These are phyloP conservation scores for Thalassarche chlororhynchos DNA, from an alignment of 2,113 vertebrate genomes.

Conservation along the genomic window DNA sequence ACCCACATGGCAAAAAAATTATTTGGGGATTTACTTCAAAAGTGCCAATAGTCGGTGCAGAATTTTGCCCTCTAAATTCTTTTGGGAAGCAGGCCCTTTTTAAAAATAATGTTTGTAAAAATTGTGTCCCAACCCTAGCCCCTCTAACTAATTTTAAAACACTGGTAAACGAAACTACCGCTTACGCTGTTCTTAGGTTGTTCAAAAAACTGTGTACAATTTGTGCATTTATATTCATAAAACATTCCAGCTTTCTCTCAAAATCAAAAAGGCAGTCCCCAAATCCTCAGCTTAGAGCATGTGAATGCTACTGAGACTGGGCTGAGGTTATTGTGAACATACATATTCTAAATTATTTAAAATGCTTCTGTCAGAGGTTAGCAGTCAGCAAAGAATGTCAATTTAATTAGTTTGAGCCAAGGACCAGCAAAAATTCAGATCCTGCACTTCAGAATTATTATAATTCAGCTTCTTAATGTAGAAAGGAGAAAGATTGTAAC, in stretches of 20 bases:
- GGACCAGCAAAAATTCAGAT: background rate
- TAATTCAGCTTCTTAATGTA: background rate
- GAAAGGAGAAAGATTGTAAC: background rate
- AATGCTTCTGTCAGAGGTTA: background rate
- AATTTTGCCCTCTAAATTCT: background rate
- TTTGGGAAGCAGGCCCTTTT: background rate
- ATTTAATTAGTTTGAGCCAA: background rate
- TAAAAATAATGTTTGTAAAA: background rate
- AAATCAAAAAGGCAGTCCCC: background rate
- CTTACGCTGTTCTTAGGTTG: background rate
- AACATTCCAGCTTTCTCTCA: background rate
- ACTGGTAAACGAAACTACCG: background rate
- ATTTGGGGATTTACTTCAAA: background rate
- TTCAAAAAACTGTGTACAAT: background rate
- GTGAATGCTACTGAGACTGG: background rate
- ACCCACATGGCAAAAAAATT: background rate
- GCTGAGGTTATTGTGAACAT: background rate
- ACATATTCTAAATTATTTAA: conserved; percentile 37
- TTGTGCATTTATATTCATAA: background rate
- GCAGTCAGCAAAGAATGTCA: background rate
- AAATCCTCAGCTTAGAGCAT: background rate
- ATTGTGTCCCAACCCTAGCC: background rate
- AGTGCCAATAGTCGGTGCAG: background rate
- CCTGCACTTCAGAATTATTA: background rate
- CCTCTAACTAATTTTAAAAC: background rate